Evolutionary conservation across 1,140 invertebrate genomes (phyloP), one percentile per base, ranked within the genome.

Genomic region (Leptonema lineaticorne): DNA sequence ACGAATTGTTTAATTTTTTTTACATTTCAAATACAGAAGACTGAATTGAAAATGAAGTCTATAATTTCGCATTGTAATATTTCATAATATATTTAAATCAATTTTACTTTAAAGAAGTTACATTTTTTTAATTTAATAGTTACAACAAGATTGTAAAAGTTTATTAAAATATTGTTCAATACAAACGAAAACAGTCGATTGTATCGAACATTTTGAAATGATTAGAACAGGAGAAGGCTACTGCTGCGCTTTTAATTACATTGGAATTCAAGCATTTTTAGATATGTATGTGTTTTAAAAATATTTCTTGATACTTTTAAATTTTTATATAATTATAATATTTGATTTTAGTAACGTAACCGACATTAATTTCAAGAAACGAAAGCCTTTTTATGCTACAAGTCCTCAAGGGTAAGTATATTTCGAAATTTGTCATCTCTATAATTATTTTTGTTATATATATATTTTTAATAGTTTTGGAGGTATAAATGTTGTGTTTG

Each of bases 241-340:
- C 33, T 72, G 70, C 29, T 72, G 70, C 33, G 58, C 67, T 16
- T 72, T 69, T 26, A 69, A 72, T 58, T 63, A 63, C 16, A 24
- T 27, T 53, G 67, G 67, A 62, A 28, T 22, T 11, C 33, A 26
- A 53, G 0, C 8, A 1, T 26, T 26, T 26, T 7, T 53, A 1
- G 50, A 53, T 53, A n/a, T 7, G 50, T 53, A 53, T 16, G n/a
- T 16, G 27, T 53, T 1, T 26, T 53, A 14, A 53, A n/a, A 11
- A 24, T 22, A 11, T 53, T 53, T n/a, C 9, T 53, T 6, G 11
- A 53, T 48, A 9, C n/a, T 53, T 53, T 53, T 16, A 48, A n/a
- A 8, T 22, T 24, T 24, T 20, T 53, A 53, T 6, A n/a, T n/a
- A n/a, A n/a, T n/a, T n/a, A n/a, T n/a, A n/a, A n/a, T n/a, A n/a